Conservation (phyloP, 2,888 invertebrate genomes). For the Acanthosoma haemorrhoidale region DNA sequence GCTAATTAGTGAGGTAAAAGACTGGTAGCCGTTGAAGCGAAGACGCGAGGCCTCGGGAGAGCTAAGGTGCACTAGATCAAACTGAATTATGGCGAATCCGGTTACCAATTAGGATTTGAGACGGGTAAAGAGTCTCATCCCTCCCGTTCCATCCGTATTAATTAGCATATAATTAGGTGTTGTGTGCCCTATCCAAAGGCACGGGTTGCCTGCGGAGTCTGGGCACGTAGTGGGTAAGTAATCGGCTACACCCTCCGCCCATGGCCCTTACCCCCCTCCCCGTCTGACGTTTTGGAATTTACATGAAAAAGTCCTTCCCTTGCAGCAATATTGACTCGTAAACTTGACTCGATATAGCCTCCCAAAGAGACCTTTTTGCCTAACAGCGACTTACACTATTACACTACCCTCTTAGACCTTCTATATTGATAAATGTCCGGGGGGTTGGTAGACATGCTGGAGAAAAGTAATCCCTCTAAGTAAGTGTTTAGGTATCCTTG, state of each 20-base stretch:
- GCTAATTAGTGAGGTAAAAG: neutral
- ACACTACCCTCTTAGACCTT: slow-evolving; percentile 6
- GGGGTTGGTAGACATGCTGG: no score
- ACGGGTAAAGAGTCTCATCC: slow-evolving; percentile 9
- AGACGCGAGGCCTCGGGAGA: neutral
- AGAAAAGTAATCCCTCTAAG: no score
- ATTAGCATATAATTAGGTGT: slow-evolving; percentile 21
- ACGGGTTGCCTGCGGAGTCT: no score
- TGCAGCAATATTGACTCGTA: neutral
- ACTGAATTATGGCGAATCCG: slow-evolving; percentile 22
- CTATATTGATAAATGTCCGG: slow-evolving; percentile 3
- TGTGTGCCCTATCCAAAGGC: slow-evolving; percentile 2
- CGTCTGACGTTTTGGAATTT: neutral
- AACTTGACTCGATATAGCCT: neutral
- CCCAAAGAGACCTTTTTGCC: neutral
- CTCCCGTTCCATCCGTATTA: no score
- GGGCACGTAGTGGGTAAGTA: slow-evolving; percentile 1
- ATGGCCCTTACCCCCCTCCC: neutral
- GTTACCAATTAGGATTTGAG: slow-evolving; percentile 21
- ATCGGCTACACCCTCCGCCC: neutral
- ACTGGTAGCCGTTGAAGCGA: neutral
- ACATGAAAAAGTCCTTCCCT: slow-evolving; percentile 10
- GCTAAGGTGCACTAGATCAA: slow-evolving; percentile 8
- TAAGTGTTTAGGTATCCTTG: no score
- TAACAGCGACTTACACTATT: slow-evolving; percentile 10